These are phyloP conservation scores for Antheraea pernyi DNA, from an alignment of 1,140 invertebrate species.

Conservation along the genomic window DNA sequence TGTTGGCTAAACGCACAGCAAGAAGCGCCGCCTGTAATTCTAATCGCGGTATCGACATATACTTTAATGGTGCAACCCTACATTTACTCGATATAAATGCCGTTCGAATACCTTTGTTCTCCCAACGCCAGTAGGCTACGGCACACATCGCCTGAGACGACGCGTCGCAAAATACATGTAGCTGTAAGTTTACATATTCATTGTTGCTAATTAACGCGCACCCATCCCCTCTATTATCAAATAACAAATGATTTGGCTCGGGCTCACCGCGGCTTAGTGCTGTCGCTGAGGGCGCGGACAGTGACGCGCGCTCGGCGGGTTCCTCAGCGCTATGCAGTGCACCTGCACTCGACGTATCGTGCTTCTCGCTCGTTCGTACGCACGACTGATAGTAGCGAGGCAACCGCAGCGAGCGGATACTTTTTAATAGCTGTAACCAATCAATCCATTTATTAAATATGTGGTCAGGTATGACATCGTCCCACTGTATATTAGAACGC, in stretches of 20 bases:
- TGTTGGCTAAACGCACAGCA: slow-evolving; percentile 12
- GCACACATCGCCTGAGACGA: slow-evolving; percentile 22
- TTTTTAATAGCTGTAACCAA: slow-evolving; percentile 17
- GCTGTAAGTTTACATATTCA: slow-evolving; percentile 20
- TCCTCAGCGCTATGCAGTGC: neutral
- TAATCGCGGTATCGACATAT: slow-evolving; percentile 24
- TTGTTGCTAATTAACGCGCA: neutral
- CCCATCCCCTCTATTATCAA: neutral
- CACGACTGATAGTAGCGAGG: slow-evolving; percentile 18
- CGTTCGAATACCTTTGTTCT: slow-evolving; percentile 10
- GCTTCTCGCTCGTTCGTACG: neutral
- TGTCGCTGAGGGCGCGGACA: neutral
- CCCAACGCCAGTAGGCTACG: slow-evolving; percentile 38
- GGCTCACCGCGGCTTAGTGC: neutral
- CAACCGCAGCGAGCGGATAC: slow-evolving; percentile 8
- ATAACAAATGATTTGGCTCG: neutral
- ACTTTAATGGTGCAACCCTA: slow-evolving; percentile 29
- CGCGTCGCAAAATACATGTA: slow-evolving; percentile 32
- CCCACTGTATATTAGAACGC: slow-evolving; percentile 21
- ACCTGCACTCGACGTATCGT: neutral
- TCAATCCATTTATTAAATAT: slow-evolving; percentile 21
- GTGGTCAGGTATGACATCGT: slow-evolving; percentile 15
- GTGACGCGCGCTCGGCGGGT: neutral
- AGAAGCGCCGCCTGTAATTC: slow-evolving; percentile 26
- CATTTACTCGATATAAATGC: slow-evolving; percentile 29